These are phyloP conservation scores for Cataglyphis cursor DNA, from an alignment of 2,888 invertebrate genomes.

Conservation along the genomic window DNA sequence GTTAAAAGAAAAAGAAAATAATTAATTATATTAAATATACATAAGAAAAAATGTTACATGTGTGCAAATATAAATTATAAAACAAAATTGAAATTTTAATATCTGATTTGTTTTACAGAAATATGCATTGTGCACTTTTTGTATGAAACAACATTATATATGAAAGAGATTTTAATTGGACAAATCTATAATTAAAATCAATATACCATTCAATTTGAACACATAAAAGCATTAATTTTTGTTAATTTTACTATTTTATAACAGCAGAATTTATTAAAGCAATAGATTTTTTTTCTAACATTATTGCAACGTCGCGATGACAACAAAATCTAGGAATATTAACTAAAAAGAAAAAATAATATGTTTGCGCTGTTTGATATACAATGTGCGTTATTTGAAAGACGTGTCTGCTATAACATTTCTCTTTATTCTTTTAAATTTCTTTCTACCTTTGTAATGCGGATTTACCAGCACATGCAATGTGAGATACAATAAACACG, in stretches of 20 bases:
- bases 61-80: background rate
- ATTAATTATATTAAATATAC: background rate
- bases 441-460: slow-evolving; percentile 5
- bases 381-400: slow-evolving; percentile 5
- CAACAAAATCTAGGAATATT: slow-evolving; percentile 10
- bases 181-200: too few species aligned
- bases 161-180: too few species aligned
- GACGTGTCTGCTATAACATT: slow-evolving; percentile 17
- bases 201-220: too few species aligned
- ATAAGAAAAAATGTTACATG: background rate
- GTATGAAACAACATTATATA: too few species aligned
- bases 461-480: background rate
- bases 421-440: slow-evolving; percentile 12
- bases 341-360: background rate
- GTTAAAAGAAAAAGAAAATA: background rate
- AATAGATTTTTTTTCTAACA: background rate
- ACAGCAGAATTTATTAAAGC: background rate
- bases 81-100: background rate
- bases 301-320: background rate
- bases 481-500: background rate
- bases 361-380: slow-evolving; percentile 8
- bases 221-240: slow-evolving; percentile 20
- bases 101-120: background rate
- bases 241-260: background rate
- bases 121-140: background rate